Evolutionary conservation across 2,113 vertebrate genomes (phyloP).

Genomic region (Zapornia atra): DNA sequence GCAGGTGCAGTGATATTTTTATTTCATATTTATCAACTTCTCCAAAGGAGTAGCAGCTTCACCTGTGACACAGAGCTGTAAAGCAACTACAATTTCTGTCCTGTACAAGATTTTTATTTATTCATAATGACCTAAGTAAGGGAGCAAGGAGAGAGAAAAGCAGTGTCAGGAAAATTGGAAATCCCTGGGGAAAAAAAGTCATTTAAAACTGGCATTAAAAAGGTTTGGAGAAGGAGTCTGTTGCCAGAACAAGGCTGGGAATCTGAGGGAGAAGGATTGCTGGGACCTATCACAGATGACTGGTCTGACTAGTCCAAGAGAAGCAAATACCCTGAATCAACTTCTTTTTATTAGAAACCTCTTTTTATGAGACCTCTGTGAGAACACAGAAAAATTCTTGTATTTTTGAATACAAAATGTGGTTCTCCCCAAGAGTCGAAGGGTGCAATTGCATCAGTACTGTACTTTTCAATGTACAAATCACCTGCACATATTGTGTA

Average conservation of each 20-base stretch:
- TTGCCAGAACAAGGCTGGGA: background rate
- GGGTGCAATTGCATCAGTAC: background rate
- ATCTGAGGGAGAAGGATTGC: background rate
- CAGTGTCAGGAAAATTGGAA: background rate
- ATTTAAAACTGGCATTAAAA: background rate
- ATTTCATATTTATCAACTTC: background rate
- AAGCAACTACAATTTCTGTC: background rate
- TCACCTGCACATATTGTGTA: background rate
- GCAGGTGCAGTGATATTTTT: background rate
- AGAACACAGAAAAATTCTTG: background rate
- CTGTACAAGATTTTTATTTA: background rate
- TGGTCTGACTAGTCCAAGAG: background rate
- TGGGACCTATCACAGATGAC: background rate
- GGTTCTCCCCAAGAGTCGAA: background rate
- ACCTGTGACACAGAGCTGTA: background rate
- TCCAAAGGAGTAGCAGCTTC: background rate
- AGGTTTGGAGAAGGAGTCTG: background rate
- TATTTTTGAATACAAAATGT: background rate
- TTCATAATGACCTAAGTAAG: background rate
- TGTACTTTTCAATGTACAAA: background rate
- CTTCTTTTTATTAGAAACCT: background rate
- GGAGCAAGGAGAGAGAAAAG: background rate
- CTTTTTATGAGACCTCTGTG: background rate
- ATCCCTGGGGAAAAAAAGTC: background rate
- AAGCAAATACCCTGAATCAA: background rate